These are phyloP conservation scores for Xenus cinereus DNA, from an alignment of 2,113 vertebrate genomes.

Conservation along the genomic window DNA sequence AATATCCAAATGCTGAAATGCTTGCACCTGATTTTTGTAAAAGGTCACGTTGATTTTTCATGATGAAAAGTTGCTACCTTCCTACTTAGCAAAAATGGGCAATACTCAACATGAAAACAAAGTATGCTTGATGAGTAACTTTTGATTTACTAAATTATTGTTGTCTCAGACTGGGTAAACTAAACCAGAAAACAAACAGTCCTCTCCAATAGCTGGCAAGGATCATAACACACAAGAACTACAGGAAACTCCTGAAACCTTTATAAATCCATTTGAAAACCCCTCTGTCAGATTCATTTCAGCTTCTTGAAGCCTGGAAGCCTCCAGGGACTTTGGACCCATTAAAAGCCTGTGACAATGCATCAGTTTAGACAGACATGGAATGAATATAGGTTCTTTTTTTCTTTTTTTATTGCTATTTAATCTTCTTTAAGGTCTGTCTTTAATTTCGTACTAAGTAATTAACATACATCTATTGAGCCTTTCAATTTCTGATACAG, in stretches of 20 bases:
- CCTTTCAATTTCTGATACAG: background rate
- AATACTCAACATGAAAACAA: background rate
- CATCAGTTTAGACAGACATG: background rate
- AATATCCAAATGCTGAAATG: background rate
- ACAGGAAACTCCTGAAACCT: background rate
- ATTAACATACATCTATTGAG: background rate
- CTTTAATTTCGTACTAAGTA: background rate
- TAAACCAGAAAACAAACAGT: background rate
- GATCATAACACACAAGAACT: background rate
- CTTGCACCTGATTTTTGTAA: background rate
- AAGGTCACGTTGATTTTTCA: slow-evolving; percentile 55
- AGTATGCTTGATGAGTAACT: background rate
- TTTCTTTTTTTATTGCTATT: background rate
- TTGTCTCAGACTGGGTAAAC: background rate
- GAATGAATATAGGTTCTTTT: background rate
- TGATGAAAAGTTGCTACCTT: background rate
- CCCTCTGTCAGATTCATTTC: background rate
- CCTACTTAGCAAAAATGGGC: background rate
- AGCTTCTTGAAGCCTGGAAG: background rate
- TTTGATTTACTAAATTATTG: background rate
- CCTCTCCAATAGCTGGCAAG: background rate
- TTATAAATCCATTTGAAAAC: background rate
- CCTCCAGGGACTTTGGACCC: background rate
- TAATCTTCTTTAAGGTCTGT: background rate
- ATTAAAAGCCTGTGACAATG: background rate